Base-by-base conservation (phyloP, 2,797 vertebrate species). In the Gadopsis bispinosus region DNA sequence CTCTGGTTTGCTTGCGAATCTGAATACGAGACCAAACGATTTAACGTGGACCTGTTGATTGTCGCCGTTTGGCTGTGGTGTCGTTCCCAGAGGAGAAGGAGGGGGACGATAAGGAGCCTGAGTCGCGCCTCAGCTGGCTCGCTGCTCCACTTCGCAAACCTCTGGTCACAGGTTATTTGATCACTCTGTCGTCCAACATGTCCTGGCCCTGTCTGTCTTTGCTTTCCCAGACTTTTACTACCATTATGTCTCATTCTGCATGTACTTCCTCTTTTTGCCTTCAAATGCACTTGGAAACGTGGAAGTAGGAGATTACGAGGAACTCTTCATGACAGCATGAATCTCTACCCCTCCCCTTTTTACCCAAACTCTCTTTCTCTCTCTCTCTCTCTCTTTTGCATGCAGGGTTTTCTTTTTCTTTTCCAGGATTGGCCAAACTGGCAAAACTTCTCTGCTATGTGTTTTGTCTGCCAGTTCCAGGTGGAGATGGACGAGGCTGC, bases 101-200 rank as follows among this genome's bases (percentile, higher is more conserved):
- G n/a, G 87, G 35, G 47, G 86, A 88, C n/a, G 13, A 80, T 26
- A 81, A 86, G 41, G 88, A 91, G 85, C 43, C 83, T 1, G 91
- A 93, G 80, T 88, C 92, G 0, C 84, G 2, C 45, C 88, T 93
- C 82, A 81, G 86, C 81, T 94, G 92, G 94, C 89, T 95, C 77
- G 74, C 87, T 0, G 61, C 86, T 71, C 37, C 77, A 1, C 88
- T 91, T 0, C 88, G 87, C 69, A 91, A 88, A 79, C 84, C 92
- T 71, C 85, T 89, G 77, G 87, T 69, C 65, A 0, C 89, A 94
- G 91, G 90, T 94, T 75, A n/a, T 74, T 67, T 1, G 22, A 68
- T 45, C 45, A 3, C 41, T 53, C 13, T 4, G 0, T 72, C 22
- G 13, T 37, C 7, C 5, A 7, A 4, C 8, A 10, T 29, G 4